Base-by-base conservation (phyloP, 2,888 invertebrate species). In the Meloe dianella region DNA sequence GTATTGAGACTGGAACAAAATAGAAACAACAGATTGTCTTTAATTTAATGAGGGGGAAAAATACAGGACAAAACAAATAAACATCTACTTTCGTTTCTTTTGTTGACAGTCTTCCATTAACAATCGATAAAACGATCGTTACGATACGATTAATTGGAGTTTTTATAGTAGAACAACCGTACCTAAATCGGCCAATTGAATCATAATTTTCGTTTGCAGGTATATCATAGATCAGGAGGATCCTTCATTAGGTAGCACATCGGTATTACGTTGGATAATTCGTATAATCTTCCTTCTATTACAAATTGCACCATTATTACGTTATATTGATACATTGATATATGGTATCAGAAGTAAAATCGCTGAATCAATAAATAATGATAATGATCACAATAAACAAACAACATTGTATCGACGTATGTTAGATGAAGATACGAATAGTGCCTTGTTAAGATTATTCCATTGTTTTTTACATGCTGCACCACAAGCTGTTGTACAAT, bases 381-480 rank as follows among this genome's bases (percentile, higher is more conserved):
- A 79, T 57, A 80, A 47, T 47, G 20, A 47, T 30, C n/a, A n/a
- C n/a, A 76, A 79, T 47, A 78, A 80, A 71, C 83, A 82, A 69
- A 74, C 76, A 41, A 77, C 80, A 47, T 77, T 82, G 66, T 84
- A 83, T 67, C 75, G 84, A 61, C 77, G 82, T 57, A 85, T 85
- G 85, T 72, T 85, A 51, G 85, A 85, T 73, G 85, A 85, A 75
- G 85, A 85, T 75, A 82, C 84, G 9, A 85, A 85, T 77, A 82
- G 84, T 58, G 82, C 84, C 58, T 74, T 85, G 32, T 74, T 85
- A 67, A 71, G 85, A 64, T 75, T 85, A 61, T 84, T 85, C 69
- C 84, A 85, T 72, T 84, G 84, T 75, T 85, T 85, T 74, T 76
- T 85, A 54, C 84, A 84, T 71, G 79, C 84, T 29, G 84, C 84